Base-by-base conservation (phyloP, 1,140 invertebrate genomes). In the Argopecten irradians region DNA sequence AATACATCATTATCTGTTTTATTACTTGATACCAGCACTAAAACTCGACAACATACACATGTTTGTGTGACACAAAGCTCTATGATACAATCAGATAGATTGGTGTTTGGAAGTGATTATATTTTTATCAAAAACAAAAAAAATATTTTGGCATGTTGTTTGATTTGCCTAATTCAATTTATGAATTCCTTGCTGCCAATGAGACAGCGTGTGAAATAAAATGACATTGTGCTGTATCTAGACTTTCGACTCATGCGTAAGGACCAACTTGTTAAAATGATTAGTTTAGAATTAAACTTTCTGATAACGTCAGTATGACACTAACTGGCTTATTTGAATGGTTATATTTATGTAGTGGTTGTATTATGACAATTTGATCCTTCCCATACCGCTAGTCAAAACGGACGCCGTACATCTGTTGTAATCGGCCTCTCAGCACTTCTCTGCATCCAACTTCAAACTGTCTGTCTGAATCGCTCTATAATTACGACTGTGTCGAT, bases 91-190 rank as follows among this genome's bases (percentile, higher is more conserved):
- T n/a, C 55, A 8, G n/a, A 1, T 71, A 5, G n/a, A 8, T 71
- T 28, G 8, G 22, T 71, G 28, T 71, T 11, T 71, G 55, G 22
- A 22, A 71, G 55, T 71, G n/a, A 28, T 71, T 71, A 22, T 2
- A 55, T 55, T 55, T 55, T 55, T 2, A 19, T 19, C 22, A 46
- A 28, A 5, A 19, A 55, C 22, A 46, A 28, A 5, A 0, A 3
- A n/a, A n/a, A n/a, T 71, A 71, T n/a, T 28, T 71, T 71, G 55
- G 55, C n/a, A 71, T 71, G 55, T 71, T 71, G 28, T 71, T 71
- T 71, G 28, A 71, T 71, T 55, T 55, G 22, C 22, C 43, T 55
- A 22, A 55, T 11, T 11, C 43, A 55, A 55, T 7, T 71, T 28
- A 71, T 28, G 11, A n/a, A 3, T 71, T 28, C n/a, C 55, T 28